phyloP scores from a whole-genome alignment of 2,113 vertebrate genomes.

The Donacobius atricapilla region DNA sequence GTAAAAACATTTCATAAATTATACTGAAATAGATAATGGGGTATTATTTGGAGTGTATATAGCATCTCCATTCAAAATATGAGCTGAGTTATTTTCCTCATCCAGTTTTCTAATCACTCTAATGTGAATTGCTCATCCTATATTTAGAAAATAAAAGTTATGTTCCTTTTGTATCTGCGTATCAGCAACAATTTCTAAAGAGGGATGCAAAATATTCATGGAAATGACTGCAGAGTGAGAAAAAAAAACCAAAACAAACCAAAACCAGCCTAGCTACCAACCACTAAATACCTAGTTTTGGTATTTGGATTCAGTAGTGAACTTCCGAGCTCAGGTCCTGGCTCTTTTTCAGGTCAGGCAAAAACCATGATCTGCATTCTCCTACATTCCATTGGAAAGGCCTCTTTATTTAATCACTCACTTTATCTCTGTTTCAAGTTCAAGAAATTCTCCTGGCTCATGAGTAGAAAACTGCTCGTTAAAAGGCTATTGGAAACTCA shows the following conservation, averaged over 20 bases:
- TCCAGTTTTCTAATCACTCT: not conserved
- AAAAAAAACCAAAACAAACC: rapidly evolving
- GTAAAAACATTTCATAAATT: not conserved
- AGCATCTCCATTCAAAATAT: not conserved
- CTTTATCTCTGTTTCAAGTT: not conserved
- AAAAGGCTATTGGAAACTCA: not conserved
- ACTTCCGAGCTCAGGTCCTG: not conserved
- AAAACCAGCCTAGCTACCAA: not conserved
- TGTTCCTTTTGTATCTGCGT: not conserved
- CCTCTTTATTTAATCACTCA: not conserved
- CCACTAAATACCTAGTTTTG: not conserved
- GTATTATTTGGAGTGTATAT: not conserved
- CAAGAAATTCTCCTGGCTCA: not conserved
- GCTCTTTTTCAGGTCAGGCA: not conserved
- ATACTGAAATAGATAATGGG: not conserved
- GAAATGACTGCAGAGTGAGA: not conserved
- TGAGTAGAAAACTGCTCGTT: not conserved
- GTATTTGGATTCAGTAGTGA: not conserved
- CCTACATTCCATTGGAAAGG: not conserved
- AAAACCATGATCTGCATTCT: not conserved
- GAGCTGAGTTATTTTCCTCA: not conserved
- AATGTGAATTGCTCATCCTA: not conserved
- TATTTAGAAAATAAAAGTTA: not conserved
- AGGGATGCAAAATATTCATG: not conserved
- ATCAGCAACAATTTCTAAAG: not conserved